A percentile compares a stretch with the other conserved stretches of the same genome.
These are phyloP conservation scores for Lepisosteus oculatus DNA, from an alignment of 2,113 vertebrate genomes.

Conservation along the genomic window DNA sequence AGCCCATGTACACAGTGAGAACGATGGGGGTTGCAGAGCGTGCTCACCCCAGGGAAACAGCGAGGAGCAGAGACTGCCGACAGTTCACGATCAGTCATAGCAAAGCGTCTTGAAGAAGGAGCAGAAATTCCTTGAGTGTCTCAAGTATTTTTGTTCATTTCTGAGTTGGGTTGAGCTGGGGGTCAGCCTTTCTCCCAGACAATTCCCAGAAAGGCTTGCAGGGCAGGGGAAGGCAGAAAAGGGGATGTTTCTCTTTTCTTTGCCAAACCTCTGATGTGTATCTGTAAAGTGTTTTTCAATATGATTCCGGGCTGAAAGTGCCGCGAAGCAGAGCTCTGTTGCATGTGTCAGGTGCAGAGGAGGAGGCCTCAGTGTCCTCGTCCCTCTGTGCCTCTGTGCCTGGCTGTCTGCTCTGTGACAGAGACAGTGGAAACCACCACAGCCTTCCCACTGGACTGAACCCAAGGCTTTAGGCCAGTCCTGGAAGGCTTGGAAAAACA, in stretches of 20 bases:
- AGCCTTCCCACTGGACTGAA: no score
- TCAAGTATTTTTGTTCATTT: neutral
- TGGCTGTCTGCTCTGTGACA: no score
- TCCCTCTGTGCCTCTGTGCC: neutral
- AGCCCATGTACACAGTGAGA: no score
- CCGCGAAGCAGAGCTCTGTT: neutral
- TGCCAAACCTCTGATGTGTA: neutral
- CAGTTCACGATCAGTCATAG: neutral
- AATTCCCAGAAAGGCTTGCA: slow-evolving; percentile 1
- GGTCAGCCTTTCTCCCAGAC: neutral
- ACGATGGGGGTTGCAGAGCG: no score
- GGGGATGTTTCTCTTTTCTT: neutral
- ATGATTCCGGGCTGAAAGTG: neutral
- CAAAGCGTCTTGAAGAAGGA: neutral
- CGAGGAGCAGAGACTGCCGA: neutral
- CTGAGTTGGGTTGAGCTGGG: slow-evolving; percentile 4
- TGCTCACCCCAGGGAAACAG: neutral
- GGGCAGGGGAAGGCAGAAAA: neutral
- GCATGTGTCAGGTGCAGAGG: neutral
- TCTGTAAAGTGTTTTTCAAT: neutral
- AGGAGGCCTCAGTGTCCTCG: neutral
- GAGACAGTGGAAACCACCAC: no score
- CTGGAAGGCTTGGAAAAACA: no score
- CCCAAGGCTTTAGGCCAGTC: no score
- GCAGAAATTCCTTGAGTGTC: neutral